These are phyloP conservation scores for Choreutis nemorana DNA, from an alignment of 2,888 invertebrate genomes.

Conservation along the genomic window DNA sequence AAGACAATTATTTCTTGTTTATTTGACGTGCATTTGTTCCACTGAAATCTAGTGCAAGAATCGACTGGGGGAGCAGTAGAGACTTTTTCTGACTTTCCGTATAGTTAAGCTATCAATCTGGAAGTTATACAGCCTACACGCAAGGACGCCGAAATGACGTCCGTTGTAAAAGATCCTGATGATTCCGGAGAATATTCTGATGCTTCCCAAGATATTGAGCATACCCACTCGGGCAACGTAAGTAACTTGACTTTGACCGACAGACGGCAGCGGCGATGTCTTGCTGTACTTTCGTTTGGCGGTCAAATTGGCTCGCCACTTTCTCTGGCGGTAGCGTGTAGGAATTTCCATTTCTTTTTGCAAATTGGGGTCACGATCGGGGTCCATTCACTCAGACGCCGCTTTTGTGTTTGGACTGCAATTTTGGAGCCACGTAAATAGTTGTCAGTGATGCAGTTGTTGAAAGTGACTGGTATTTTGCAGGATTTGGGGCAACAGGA, in stretches of 20 bases:
- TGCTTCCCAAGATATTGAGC: conserved; percentile 55
- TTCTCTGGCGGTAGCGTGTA: conserved; percentile 56
- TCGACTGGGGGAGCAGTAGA: too few species aligned
- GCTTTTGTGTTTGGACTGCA: conserved; percentile 33
- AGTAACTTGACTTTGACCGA: too few species aligned
- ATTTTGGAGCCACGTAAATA: conserved; percentile 25
- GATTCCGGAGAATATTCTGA: conserved; percentile 61
- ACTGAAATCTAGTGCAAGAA: conserved; percentile 26
- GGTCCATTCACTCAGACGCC: conserved; percentile 42
- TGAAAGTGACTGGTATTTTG: conserved; percentile 48
- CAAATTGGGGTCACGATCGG: conserved; percentile 56
- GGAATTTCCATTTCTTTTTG: conserved; percentile 59
- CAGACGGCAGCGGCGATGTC: neutral
- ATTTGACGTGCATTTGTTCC: conserved; percentile 53
- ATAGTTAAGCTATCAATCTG: conserved; percentile 43
- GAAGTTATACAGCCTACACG: conserved; percentile 50
- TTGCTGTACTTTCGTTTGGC: conserved; percentile 51
- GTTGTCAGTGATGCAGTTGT: conserved; percentile 45
- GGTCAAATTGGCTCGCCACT: conserved; percentile 33
- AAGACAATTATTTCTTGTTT: conserved; percentile 45
- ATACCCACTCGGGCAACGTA: conserved; percentile 49
- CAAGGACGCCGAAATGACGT: conserved; percentile 58
- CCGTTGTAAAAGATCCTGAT: conserved; percentile 47
- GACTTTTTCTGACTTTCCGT: conserved; percentile 19
- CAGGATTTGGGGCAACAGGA: conserved; percentile 50